Conservation (phyloP, 64 coral and sea anemone genomes). For the Actinia tenebrosa region DNA sequence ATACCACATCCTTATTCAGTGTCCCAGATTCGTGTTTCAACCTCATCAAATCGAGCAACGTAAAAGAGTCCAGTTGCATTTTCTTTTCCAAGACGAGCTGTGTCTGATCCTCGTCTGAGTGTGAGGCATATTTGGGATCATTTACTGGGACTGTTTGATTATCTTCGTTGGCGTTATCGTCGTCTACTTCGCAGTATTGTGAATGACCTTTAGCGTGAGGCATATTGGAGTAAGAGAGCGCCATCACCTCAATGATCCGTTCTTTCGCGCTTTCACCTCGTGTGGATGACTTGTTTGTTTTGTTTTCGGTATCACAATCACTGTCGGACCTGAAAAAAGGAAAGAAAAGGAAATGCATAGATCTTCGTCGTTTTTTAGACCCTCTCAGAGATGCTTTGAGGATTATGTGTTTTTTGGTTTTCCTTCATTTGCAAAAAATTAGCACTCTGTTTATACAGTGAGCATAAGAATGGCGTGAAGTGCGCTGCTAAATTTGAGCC, state of each 20-base stretch:
- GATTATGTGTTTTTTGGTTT: no score
- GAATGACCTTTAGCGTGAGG: constrained; percentile 59
- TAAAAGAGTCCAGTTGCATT: constrained; percentile 10
- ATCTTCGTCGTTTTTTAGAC: no score
- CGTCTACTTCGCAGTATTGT: constrained; percentile 27
- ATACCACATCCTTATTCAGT: constrained; percentile 72
- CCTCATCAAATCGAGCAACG: constrained; percentile 57
- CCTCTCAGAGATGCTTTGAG: no score
- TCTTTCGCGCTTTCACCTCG: constrained; percentile 13
- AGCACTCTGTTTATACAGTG: no score
- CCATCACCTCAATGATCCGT: constrained; percentile 58
- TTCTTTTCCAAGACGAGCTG: constrained; percentile 24
- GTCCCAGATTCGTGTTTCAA: constrained; percentile 36
- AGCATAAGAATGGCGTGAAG: no score
- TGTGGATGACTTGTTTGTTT: not conserved
- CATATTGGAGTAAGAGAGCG: constrained; percentile 49
- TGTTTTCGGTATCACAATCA: not conserved
- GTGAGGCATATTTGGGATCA: not conserved
- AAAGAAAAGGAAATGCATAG: not conserved
- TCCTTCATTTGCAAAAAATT: no score
- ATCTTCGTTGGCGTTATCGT: constrained; percentile 13
- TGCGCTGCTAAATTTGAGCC: no score
- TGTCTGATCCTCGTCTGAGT: not conserved
- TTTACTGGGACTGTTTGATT: not conserved
- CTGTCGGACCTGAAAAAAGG: not conserved